Conservation (phyloP, 1,140 invertebrate species). For the Hycleus phaleratus region DNA sequence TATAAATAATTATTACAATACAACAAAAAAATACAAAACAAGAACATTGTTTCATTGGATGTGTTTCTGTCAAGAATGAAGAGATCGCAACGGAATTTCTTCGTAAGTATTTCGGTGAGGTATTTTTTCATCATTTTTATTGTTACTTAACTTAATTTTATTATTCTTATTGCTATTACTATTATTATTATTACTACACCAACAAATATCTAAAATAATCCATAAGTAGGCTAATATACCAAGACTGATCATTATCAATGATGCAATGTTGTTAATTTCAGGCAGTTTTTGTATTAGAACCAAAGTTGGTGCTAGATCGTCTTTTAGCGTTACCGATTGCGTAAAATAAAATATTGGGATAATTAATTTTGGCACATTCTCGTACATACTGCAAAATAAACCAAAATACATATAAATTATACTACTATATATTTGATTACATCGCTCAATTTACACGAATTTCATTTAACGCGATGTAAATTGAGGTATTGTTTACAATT, state of each 20-base stretch:
- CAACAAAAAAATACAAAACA: too few species aligned
- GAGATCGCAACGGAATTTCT: conserved; percentile 3
- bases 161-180: neutral
- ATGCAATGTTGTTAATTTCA: conserved; percentile 19
- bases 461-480: too few species aligned
- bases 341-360: conserved; percentile 36
- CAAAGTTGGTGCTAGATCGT: conserved; percentile 26
- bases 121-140: neutral
- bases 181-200: neutral
- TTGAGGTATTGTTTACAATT: too few species aligned
- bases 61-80: too few species aligned
- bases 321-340: conserved; percentile 27
- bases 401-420: neutral
- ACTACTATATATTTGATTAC: too few species aligned
- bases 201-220: conserved; percentile 10
- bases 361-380: conserved; percentile 31
- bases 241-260: conserved; percentile 13
- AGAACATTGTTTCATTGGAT: too few species aligned
- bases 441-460: too few species aligned
- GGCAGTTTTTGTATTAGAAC: conserved; percentile 32
- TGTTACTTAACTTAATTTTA: neutral
- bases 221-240: conserved; percentile 16
- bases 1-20: too few species aligned
- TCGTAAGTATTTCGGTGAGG: neutral
- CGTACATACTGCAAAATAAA: conserved; percentile 28